phyloP scores from a whole-genome alignment of 2,113 vertebrate genomes.

The Lonchura striata region DNA sequence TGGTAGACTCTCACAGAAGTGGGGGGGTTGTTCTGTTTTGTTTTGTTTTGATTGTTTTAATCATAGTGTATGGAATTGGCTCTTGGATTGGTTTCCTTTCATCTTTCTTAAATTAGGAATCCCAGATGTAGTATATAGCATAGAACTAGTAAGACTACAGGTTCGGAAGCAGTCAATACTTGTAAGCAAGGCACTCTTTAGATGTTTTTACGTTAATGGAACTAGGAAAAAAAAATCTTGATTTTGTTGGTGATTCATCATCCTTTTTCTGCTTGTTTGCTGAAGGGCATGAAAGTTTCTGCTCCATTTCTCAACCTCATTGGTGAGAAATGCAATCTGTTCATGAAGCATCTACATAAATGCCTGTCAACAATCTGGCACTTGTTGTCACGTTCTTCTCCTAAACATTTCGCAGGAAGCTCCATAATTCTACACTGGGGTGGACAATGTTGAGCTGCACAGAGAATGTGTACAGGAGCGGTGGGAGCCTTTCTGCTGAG shows the following conservation, averaged over 20 bases:
- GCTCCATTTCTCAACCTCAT: background rate
- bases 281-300: slow-evolving; percentile 8
- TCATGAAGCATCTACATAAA: background rate
- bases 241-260: background rate
- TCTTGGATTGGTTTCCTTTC: background rate
- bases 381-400: background rate
- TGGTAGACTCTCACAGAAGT: background rate
- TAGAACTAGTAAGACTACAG: background rate
- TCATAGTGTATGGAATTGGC: background rate
- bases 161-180: background rate
- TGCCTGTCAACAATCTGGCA: slow-evolving; percentile 28
- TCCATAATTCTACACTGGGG: background rate
- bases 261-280: background rate
- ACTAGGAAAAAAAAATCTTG: background rate
- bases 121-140: background rate
- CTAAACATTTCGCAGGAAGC: background rate
- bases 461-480: accelerated
- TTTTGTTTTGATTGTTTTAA: background rate
- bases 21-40: background rate
- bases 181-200: background rate
- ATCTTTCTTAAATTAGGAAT: background rate
- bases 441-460: background rate
- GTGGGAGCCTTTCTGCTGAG: background rate
- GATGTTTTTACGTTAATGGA: background rate
- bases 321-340: slow-evolving; percentile 29